Conservation (phyloP, 2,888 invertebrate species). For the Agrilus biguttatus region DNA sequence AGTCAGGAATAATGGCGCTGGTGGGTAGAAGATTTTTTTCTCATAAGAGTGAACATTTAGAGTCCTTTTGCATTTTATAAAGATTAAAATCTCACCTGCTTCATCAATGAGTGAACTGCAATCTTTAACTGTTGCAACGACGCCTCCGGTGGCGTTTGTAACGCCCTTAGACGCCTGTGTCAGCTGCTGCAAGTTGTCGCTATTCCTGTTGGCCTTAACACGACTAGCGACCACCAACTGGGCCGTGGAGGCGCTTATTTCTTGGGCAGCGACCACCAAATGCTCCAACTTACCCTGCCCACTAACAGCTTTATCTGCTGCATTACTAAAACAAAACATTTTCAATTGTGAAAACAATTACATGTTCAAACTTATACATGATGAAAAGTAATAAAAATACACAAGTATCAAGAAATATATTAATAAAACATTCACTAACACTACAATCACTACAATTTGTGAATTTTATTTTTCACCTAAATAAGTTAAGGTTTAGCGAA, state of each 20-base stretch:
- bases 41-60: too few relatives aligned
- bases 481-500: too few relatives aligned
- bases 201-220: constrained; percentile 82
- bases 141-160: constrained; percentile 73
- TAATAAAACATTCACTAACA: too few relatives aligned
- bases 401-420: too few relatives aligned
- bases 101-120: constrained; percentile 78
- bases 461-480: too few relatives aligned
- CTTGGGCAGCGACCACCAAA: constrained; percentile 91
- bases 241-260: constrained; percentile 90
- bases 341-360: too few relatives aligned
- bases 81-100: constrained; percentile 37
- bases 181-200: constrained; percentile 64
- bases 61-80: too few relatives aligned
- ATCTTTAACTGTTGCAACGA: constrained; percentile 88
- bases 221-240: constrained; percentile 94
- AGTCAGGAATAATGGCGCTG: too few relatives aligned
- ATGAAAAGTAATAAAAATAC: too few relatives aligned
- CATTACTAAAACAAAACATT: constrained; percentile 50
- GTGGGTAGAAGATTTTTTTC: too few relatives aligned
- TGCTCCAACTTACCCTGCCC: constrained; percentile 80
- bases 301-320: constrained; percentile 84
- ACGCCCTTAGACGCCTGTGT: constrained; percentile 79
- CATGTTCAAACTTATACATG: too few relatives aligned
- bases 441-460: too few relatives aligned